Base-by-base conservation (phyloP, 2,113 vertebrate genomes). In the Thamnaconus septentrionalis region DNA sequence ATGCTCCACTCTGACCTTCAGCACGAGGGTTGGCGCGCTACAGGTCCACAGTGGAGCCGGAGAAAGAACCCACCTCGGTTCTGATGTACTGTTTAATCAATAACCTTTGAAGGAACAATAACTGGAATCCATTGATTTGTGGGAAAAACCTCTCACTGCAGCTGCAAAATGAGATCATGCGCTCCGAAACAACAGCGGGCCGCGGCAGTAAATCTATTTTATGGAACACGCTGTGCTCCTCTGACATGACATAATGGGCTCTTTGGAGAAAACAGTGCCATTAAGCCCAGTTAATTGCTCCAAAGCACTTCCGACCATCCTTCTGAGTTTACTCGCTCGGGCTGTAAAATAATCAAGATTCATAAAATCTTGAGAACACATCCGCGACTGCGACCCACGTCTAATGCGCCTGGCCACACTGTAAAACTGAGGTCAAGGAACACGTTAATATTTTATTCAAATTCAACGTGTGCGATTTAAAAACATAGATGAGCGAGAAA, bases 281-380 rank as follows among this genome's bases (percentile, higher is more conserved):
- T 84, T 84, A 72, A 70, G 57, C 53, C 46, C 31, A 60, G 61
- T 66, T 82, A 31, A 84, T 81, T 72, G 69, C 71, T 77, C 71
- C 62, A 55, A 41, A 45, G 5, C 7, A 42, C 63, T 64, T 58
- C 31, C 18, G 18, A 55, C 11, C 3, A 1, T 47, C 39, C 10
- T 49, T 56, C 51, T 55, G 18, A 31, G 18, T 31, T 31, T 31
- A 31, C 18, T 31, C 18, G 18, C 18, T 31, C 18, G 18, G 18
- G 18, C 18, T 31, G 18, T 31, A 31, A 31, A 31, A 31, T 31
- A 31, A 31, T 31, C 18, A 31, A 31, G 18, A 31, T 31, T 31
- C 18, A 31, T 31, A 31, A 31, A 31, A 31, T 31, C 18, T 31
- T 31, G 18, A 31, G 18, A 31, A 31, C 18, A 31, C 18, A 31